phyloP scores from a whole-genome alignment of 2,797 vertebrate genomes.

The Clarias platycephalus region DNA sequence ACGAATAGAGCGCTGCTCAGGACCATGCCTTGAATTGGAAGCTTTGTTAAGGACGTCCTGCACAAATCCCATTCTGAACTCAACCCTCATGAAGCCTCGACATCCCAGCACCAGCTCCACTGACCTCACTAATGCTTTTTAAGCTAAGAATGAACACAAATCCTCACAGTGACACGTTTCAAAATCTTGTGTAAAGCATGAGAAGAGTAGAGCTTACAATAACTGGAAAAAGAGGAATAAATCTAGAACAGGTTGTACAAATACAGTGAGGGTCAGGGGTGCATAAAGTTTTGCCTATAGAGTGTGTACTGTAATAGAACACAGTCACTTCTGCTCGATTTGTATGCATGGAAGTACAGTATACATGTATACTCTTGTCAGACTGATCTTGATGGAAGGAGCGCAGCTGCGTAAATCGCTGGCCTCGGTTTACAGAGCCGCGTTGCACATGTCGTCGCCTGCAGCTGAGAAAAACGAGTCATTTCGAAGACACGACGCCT shows the following conservation, averaged over 20 bases:
- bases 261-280: background rate
- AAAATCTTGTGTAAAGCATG: background rate
- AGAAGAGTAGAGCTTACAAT: background rate
- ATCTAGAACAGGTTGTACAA: too few species aligned
- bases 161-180: background rate
- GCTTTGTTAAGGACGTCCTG: background rate
- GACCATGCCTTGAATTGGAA: background rate
- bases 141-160: background rate
- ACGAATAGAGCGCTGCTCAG: background rate
- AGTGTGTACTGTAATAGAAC: background rate
- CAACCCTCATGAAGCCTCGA: background rate
- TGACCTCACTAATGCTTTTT: constrained; percentile 1
- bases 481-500: constrained; percentile 33
- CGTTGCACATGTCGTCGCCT: constrained; percentile 31
- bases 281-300: background rate
- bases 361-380: background rate
- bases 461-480: constrained; percentile 19
- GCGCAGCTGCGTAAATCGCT: constrained; percentile 33
- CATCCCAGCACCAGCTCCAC: too few species aligned
- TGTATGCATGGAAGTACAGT: too few species aligned
- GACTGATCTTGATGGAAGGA: background rate
- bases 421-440: constrained; percentile 1
- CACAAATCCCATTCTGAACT: background rate
- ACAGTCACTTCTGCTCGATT: background rate
- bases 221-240: background rate